phyloP scores from a whole-genome alignment of 1,140 invertebrate genomes.

The Drosophila truncata region DNA sequence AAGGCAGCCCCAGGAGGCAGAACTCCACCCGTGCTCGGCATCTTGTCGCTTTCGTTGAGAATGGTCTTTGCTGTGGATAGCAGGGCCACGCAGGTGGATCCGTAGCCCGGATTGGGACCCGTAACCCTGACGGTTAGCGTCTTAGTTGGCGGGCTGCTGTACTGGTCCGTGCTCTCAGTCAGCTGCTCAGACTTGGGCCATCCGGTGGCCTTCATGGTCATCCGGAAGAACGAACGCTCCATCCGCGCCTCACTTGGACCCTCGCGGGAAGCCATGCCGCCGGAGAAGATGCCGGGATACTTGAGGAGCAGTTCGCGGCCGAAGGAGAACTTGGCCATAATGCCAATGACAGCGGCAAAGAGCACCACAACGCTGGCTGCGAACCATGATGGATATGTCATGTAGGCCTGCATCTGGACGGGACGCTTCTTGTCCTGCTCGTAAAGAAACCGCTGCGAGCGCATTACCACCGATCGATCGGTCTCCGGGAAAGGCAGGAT shows the following conservation, averaged over 20 bases:
- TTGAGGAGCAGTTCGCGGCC: constrained; percentile 89
- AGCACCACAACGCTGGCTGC: constrained; percentile 86
- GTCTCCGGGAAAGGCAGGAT: constrained; percentile 92
- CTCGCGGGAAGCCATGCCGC: constrained; percentile 89
- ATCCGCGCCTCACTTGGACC: constrained; percentile 89
- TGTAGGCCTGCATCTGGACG: constrained; percentile 89
- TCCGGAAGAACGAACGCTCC: constrained; percentile 88
- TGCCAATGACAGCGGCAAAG: constrained; percentile 87
- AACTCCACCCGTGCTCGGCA: constrained; percentile 89
- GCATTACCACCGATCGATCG: constrained; percentile 91
- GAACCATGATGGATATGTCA: constrained; percentile 86
- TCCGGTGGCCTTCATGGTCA: constrained; percentile 91
- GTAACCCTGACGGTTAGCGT: constrained; percentile 88
- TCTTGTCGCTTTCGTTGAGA: constrained; percentile 91
- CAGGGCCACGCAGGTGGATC: constrained; percentile 91
- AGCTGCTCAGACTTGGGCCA: constrained; percentile 90
- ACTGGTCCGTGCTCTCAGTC: constrained; percentile 87
- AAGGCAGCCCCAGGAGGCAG: constrained; percentile 83
- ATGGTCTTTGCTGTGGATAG: constrained; percentile 91
- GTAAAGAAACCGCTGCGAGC: constrained; percentile 91
- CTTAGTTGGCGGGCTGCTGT: constrained; percentile 88
- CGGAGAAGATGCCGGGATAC: constrained; percentile 91
- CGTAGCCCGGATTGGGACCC: constrained; percentile 92
- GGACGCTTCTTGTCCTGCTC: constrained; percentile 90
- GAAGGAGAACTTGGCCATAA: constrained; percentile 89